Conservation (phyloP, 1,140 invertebrate species). For the Caenorhabditis inopinata region DNA sequence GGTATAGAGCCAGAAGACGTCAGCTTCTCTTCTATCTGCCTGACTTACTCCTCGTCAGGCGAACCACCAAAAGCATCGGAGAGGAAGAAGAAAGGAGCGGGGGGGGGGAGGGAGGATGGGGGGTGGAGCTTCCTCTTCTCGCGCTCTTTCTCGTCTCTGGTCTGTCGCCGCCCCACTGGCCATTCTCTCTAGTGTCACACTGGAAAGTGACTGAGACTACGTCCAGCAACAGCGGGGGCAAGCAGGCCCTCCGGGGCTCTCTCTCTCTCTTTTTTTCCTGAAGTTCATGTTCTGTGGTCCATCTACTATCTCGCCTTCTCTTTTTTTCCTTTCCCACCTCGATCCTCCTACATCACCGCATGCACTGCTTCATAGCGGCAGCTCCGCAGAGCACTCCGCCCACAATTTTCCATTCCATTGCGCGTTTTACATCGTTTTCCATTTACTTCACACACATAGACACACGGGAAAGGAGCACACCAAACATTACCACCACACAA, state of each 20-base stretch:
- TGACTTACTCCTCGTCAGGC: background rate
- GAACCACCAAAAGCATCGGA: background rate
- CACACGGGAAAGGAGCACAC: background rate
- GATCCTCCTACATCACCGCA: background rate
- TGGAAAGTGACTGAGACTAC: slow-evolving; percentile 18
- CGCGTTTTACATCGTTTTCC: slow-evolving; percentile 29
- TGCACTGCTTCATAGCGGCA: background rate
- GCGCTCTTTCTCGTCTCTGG: background rate
- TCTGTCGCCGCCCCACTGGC: slow-evolving; percentile 6
- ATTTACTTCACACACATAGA: slow-evolving; percentile 32
- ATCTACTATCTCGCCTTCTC: background rate
- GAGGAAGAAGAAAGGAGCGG: no score
- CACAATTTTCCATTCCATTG: slow-evolving; percentile 32
- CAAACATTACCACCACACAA: background rate
- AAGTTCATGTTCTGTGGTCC: slow-evolving; percentile 17
- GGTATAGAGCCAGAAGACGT: background rate
- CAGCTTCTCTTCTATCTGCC: slow-evolving; percentile 14
- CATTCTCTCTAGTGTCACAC: slow-evolving; percentile 29
- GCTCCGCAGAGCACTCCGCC: background rate
- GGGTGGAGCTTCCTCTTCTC: background rate
- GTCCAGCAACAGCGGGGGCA: slow-evolving; percentile 15
- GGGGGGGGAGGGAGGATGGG: no score
- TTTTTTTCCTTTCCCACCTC: background rate
- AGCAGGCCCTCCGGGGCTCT: background rate
- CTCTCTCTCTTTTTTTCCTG: background rate